A percentile compares a stretch with the other conserved stretches of the same genome.
phyloP scores from a whole-genome alignment of 2,113 vertebrate genomes.

The Orthonyx spaldingii region DNA sequence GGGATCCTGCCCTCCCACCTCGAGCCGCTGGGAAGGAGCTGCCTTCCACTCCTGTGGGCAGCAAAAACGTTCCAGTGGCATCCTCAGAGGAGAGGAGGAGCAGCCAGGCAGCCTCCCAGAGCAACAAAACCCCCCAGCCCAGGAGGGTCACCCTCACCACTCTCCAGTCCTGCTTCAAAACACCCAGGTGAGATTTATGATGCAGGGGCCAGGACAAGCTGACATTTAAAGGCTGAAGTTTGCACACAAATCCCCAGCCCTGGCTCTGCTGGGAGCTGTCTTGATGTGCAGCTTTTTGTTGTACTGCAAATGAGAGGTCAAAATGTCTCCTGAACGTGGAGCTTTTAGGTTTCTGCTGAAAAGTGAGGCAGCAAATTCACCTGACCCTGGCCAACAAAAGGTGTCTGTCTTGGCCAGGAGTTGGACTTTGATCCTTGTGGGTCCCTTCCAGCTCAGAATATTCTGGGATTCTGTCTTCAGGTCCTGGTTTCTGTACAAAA shows the following conservation, averaged over 20 bases:
- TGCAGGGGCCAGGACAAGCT: not conserved
- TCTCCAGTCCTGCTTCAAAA: constrained; percentile 87
- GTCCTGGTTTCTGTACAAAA: not conserved
- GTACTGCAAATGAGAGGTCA: not conserved
- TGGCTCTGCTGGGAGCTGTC: not conserved
- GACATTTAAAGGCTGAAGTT: not conserved
- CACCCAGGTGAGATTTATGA: constrained; percentile 80
- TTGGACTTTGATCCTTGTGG: not conserved
- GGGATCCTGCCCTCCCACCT: constrained; percentile 41
- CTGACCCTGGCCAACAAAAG: not conserved
- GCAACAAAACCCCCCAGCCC: constrained; percentile 71
- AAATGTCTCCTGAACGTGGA: not conserved
- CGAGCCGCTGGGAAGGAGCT: constrained; percentile 45
- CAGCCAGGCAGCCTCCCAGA: constrained; percentile 35
- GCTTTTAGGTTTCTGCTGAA: not conserved
- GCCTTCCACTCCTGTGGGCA: not conserved
- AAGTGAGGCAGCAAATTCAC: not conserved
- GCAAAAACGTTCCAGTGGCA: not conserved
- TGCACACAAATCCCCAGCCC: not conserved
- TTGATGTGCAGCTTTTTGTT: not conserved
- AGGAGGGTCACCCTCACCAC: constrained; percentile 90
- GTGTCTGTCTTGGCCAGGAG: not conserved
- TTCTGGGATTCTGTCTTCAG: not conserved
- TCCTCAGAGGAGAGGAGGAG: constrained; percentile 74
- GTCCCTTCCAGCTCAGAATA: not conserved